Conservation (phyloP, 2,113 vertebrate genomes). For the Podocnemis expansa region DNA sequence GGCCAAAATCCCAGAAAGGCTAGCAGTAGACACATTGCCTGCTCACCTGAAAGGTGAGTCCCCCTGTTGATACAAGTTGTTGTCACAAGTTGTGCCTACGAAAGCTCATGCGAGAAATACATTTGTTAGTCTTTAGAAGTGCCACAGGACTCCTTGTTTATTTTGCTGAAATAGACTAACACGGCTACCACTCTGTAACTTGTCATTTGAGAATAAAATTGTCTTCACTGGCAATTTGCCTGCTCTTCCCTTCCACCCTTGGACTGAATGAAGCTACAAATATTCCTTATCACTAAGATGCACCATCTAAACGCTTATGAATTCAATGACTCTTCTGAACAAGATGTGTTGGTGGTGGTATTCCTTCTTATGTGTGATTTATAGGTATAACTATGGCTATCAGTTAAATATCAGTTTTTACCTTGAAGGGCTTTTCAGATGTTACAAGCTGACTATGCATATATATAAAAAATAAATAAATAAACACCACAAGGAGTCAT, state of each 20-base stretch:
- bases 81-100: too few relatives aligned
- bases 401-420: conserved; percentile 41
- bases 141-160: too few relatives aligned
- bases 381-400: not conserved
- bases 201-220: not conserved
- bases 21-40: not conserved
- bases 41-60: not conserved
- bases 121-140: too few relatives aligned
- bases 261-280: not conserved
- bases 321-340: conserved; percentile 26
- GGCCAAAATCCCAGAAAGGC: not conserved
- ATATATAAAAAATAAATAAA: too few relatives aligned
- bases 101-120: too few relatives aligned
- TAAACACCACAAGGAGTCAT: too few relatives aligned
- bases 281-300: not conserved
- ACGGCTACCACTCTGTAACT: too few relatives aligned
- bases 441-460: conserved; percentile 33
- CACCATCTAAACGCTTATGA: conserved; percentile 43
- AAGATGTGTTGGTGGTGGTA: not conserved
- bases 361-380: not conserved
- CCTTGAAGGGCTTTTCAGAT: conserved; percentile 51
- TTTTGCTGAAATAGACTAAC: too few relatives aligned
- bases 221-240: not conserved
- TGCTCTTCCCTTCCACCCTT: not conserved
- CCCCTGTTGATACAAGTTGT: not conserved